Conservation (phyloP, 2,888 invertebrate genomes). For the Rotaria macrura region DNA sequence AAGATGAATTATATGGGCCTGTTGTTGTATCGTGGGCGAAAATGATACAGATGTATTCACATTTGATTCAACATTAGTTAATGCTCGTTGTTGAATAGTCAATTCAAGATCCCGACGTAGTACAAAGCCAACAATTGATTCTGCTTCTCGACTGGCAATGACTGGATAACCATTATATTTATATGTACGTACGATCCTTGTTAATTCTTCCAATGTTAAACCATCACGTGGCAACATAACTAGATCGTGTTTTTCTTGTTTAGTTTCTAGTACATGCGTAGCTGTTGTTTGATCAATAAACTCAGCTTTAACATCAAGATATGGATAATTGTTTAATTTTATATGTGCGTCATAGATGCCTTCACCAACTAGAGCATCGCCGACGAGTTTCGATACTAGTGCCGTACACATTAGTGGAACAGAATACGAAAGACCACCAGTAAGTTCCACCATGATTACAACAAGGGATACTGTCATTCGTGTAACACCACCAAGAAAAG, state of each 20-base stretch:
- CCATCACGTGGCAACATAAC: slow-evolving; percentile 25
- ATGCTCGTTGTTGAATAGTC: slow-evolving; percentile 57
- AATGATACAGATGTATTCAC: not conserved
- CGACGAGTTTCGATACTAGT: slow-evolving; percentile 99
- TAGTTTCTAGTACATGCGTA: not conserved
- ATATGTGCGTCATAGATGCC: slow-evolving; percentile 99
- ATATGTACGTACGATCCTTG: not conserved
- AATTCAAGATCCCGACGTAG: slow-evolving; percentile 79
- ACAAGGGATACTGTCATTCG: slow-evolving; percentile 90
- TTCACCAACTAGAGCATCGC: slow-evolving; percentile 81
- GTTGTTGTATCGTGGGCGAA: not conserved
- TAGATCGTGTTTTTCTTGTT: not conserved
- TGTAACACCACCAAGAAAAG: slow-evolving; percentile 87
- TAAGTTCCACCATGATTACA: slow-evolving; percentile 78
- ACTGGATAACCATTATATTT: slow-evolving; percentile 92
- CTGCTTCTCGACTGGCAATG: slow-evolving; percentile 86
- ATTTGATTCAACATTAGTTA: not conserved
- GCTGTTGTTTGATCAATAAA: slow-evolving; percentile 46
- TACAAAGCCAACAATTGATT: slow-evolving; percentile 92
- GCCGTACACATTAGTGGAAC: slow-evolving; percentile 97
- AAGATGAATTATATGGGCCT: not conserved
- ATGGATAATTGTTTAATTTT: slow-evolving; percentile 93
- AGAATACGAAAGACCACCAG: slow-evolving; percentile 64
- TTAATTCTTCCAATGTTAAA: slow-evolving; percentile 15
- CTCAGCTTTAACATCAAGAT: slow-evolving; percentile 87